phyloP scores from a whole-genome alignment of 2,113 vertebrate species.

The Girardinichthys multiradiatus region DNA sequence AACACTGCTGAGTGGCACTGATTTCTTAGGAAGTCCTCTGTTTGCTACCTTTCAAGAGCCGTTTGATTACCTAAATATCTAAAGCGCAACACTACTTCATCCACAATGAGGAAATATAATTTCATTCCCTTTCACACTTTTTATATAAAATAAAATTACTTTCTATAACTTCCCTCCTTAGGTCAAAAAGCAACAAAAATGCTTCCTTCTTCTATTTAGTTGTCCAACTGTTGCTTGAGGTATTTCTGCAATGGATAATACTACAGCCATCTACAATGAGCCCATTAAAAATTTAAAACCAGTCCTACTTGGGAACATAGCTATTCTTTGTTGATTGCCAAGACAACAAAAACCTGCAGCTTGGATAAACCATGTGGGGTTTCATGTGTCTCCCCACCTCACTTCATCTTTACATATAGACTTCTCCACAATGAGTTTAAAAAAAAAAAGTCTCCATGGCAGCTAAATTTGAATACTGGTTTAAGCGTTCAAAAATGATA shows the following conservation, averaged over 20 bases:
- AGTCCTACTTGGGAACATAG: not conserved
- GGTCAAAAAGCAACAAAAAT: not conserved
- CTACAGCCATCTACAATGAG: not conserved
- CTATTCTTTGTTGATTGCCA: not conserved
- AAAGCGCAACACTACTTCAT: not conserved
- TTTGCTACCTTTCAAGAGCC: not conserved
- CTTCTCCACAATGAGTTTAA: not conserved
- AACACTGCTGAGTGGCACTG: not conserved
- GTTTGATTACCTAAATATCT: not conserved
- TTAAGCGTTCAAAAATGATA: constrained; percentile 10
- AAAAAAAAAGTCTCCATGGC: not conserved
- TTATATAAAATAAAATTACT: not conserved
- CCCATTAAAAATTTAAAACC: not conserved
- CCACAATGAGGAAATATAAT: not conserved
- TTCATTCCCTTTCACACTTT: not conserved
- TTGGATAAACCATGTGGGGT: not conserved
- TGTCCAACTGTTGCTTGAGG: not conserved
- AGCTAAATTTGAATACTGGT: constrained; percentile 38
- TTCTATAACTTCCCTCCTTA: not conserved
- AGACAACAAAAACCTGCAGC: not conserved
- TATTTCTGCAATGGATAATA: not conserved
- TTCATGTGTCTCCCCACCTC: not conserved
- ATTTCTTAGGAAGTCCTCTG: not conserved
- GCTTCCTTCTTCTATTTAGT: not conserved
- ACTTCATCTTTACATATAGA: not conserved